Percentiles rank a stretch among this genome's conserved stretches.
Evolutionary conservation across 1,140 invertebrate genomes (phyloP).

Genomic region (Lepidostoma basale): DNA sequence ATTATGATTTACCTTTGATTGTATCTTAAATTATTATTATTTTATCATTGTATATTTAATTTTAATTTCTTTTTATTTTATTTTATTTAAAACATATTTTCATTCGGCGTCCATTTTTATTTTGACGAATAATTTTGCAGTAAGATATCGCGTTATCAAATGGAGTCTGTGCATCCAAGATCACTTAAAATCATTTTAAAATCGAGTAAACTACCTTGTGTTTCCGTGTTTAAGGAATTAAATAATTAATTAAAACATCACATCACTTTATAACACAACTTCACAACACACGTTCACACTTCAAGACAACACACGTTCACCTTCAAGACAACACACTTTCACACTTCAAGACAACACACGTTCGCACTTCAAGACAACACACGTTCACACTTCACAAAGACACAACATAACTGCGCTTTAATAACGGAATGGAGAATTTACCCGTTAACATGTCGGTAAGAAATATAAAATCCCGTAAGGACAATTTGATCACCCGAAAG

Average conservation of each 20-base stretch:
- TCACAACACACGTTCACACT: neutral
- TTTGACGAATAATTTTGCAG: neutral
- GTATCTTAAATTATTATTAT: neutral
- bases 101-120: neutral
- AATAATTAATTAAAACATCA: neutral
- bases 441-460: conserved; percentile 56
- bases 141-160: conserved; percentile 4
- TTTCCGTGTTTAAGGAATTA: conserved; percentile 18
- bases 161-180: neutral
- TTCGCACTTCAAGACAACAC: neutral
- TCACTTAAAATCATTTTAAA: conserved; percentile 5
- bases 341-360: neutral
- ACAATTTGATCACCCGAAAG: conserved; percentile 51
- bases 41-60: neutral
- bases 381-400: neutral
- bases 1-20: neutral
- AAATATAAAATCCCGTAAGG: conserved; percentile 49
- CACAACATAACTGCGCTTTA: too few relatives aligned
- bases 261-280: neutral
- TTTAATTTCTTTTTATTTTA: neutral
- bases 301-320: neutral
- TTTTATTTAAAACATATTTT: neutral
- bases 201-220: conserved; percentile 14
- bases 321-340: neutral
- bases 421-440: conserved; percentile 57